Evolutionary conservation across 2,888 invertebrate species (phyloP).

Genomic region (Metacarcinus magister): DNA sequence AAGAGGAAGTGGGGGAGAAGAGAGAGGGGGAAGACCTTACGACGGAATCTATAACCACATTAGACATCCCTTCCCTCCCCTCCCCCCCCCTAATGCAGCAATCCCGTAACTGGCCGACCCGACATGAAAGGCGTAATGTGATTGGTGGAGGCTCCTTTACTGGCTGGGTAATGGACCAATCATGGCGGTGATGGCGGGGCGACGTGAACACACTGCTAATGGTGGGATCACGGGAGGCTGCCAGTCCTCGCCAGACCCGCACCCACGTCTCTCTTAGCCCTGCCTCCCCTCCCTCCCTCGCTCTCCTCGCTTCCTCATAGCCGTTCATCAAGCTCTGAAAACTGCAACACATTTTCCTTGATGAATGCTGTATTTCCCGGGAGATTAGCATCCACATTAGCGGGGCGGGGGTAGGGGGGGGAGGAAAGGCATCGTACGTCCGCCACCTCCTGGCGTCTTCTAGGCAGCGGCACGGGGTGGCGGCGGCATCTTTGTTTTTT

Average conservation of each 20-base stretch:
- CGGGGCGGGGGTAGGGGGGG: background rate
- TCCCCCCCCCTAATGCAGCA: constrained; percentile 70
- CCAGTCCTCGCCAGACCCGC: constrained; percentile 61
- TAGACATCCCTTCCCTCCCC: constrained; percentile 34
- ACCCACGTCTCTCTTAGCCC: background rate
- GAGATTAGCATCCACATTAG: constrained; percentile 72
- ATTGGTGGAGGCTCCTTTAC: constrained; percentile 77
- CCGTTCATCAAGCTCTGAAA: constrained; percentile 69
- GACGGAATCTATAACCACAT: constrained; percentile 35
- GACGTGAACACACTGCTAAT: constrained; percentile 78
- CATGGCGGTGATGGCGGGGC: constrained; percentile 74
- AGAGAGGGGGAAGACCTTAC: background rate
- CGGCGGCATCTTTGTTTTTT: constrained; percentile 75
- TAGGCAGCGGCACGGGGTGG: constrained; percentile 68
- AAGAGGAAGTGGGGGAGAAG: background rate
- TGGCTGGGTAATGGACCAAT: constrained; percentile 79
- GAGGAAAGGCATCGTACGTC: constrained; percentile 63
- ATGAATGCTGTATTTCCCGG: constrained; percentile 64
- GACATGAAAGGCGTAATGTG: constrained; percentile 78
- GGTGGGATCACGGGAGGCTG: constrained; percentile 61
- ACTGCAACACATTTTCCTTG: constrained; percentile 66
- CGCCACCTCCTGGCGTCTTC: constrained; percentile 50
- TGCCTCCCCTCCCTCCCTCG: background rate
- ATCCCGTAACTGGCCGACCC: constrained; percentile 75
- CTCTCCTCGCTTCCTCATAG: background rate